Evolutionary conservation across 1,140 invertebrate genomes (phyloP), one percentile per base, ranked within the genome.

Genomic region (Drosophila cardini): DNA sequence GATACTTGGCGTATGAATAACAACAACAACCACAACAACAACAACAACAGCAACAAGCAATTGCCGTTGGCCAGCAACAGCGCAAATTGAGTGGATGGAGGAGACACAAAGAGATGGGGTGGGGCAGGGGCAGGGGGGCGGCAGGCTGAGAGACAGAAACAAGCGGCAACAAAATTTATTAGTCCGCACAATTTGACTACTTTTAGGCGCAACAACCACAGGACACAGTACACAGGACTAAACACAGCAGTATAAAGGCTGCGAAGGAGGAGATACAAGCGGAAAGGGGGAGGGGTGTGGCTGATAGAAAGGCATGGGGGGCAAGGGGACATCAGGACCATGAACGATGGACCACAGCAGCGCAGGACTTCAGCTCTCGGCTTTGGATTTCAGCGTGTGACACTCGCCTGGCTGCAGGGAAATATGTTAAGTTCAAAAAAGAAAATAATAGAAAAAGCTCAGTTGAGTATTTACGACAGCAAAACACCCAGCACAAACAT

Each of bases 101-200:
- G 26, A 52, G 36, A 26, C n/a, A 16, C 15, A 45, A 45, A 76
- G 62, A 45, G 16, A 46, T 13, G 26, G 43, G 34, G 68, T 36
- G 34, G 8, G 26, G 11, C 8, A 52, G n/a, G 48, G 21, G n/a
- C 30, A 6, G 6, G 46, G 11, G 21, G 30, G 0, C 4, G 18
- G 15, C 11, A 15, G 18, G 48, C 68, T 69, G 62, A 76, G 82
- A 65, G 34, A 60, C 34, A 56, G 76, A 87, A 87, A 87, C 83
- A 87, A 83, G 79, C 57, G 75, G 64, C 83, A 86, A 86, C 83
- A 86, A 86, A 86, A 86, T 86, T 86, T 86, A 86, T 86, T 86
- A 86, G 83, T 86, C 83, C 83, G 83, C 83, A 86, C 83, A 86
- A 86, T 86, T 86, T 86, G 83, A 86, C 83, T 89, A 86, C 83